Evolutionary conservation across 2,113 vertebrate genomes (phyloP), one percentile per base, ranked within the genome.

Genomic region (Sceloporus undulatus): DNA sequence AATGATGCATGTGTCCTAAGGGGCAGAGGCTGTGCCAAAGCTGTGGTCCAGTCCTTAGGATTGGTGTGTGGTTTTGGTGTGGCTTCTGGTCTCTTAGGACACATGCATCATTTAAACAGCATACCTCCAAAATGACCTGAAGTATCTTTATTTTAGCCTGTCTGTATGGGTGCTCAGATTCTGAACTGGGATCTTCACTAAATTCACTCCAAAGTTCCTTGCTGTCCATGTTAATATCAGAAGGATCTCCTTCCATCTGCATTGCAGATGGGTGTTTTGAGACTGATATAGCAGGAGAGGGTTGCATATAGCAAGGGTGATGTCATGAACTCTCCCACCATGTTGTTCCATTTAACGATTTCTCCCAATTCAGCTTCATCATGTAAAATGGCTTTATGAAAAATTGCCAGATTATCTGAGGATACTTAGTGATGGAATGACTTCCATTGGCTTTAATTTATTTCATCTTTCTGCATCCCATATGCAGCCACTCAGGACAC

Each of bases 181-280:
- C 40, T 52, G 71, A 82, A 82, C 34, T 38, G 42, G 56, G 40
- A 76, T 66, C 59, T 3, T 54, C 8, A n/a, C 27, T 83, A 29
- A 13, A 77, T 76, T 19, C 19, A 76, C 29, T 76, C 77, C 40
- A 76, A 75, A 59, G 21, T 62, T 52, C n/a, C 71, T 77, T 68
- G 19, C 40, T 88, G 19, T 77, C 56, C 78, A 71, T 82, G 25
- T 82, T 38, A 66, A 66, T 73, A n/a, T 73, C 34, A 42, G 68
- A 68, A 83, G 29, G 59, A 52, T 82, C 8, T 11, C 29, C 13
- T 68, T 68, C 71, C 80, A 77, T 88, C 87, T 88, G 87, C n/a
- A 83, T 23, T 68, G n/a, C 87, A 88, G 71, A 88, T 82, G 80
- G 71, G 19, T 83, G 8, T 52, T 66, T n/a, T 88, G 9, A n/a